These are phyloP conservation scores for Cyclina sinensis DNA, from an alignment of 1,140 invertebrate genomes.

Conservation along the genomic window DNA sequence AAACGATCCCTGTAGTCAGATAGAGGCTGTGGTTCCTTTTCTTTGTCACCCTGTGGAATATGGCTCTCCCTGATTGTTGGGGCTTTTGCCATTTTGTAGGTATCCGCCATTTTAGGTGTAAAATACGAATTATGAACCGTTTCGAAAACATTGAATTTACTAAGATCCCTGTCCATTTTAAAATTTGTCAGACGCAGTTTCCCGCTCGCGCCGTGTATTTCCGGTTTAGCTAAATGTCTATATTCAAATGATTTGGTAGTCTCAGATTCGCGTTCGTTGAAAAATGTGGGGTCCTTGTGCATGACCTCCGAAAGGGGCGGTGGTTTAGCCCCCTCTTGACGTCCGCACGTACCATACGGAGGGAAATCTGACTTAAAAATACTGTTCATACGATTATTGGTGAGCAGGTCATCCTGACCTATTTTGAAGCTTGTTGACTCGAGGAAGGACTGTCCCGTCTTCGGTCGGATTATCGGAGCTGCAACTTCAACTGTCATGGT, in stretches of 20 bases:
- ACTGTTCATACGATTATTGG: slow-evolving; percentile 73
- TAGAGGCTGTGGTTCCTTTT: slow-evolving; percentile 77
- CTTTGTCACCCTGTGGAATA: slow-evolving; percentile 80
- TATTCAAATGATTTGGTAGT: slow-evolving; percentile 79
- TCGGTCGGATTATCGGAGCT: slow-evolving; percentile 67
- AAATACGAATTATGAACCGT: slow-evolving; percentile 81
- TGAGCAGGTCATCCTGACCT: slow-evolving; percentile 76
- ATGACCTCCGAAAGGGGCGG: slow-evolving; percentile 80
- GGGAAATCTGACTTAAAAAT: slow-evolving; percentile 82
- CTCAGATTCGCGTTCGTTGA: slow-evolving; percentile 81
- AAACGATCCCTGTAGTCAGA: slow-evolving; percentile 81
- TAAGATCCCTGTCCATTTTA: slow-evolving; percentile 82
- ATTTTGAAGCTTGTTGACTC: slow-evolving; percentile 79
- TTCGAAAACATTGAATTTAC: slow-evolving; percentile 78
- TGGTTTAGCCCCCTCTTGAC: slow-evolving; percentile 71
- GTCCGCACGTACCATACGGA: slow-evolving; percentile 70
- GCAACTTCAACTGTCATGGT: slow-evolving; percentile 45
- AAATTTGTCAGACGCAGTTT: slow-evolving; percentile 82
- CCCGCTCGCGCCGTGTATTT: slow-evolving; percentile 74
- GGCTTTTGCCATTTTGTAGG: slow-evolving; percentile 52
- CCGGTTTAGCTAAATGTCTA: slow-evolving; percentile 72
- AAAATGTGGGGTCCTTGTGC: slow-evolving; percentile 80
- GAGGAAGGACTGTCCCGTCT: slow-evolving; percentile 71
- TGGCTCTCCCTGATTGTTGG: slow-evolving; percentile 63
- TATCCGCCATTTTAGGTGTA: slow-evolving; percentile 76